Conservation (phyloP, 2,113 vertebrate genomes). For the Oreotrochilus melanogaster region DNA sequence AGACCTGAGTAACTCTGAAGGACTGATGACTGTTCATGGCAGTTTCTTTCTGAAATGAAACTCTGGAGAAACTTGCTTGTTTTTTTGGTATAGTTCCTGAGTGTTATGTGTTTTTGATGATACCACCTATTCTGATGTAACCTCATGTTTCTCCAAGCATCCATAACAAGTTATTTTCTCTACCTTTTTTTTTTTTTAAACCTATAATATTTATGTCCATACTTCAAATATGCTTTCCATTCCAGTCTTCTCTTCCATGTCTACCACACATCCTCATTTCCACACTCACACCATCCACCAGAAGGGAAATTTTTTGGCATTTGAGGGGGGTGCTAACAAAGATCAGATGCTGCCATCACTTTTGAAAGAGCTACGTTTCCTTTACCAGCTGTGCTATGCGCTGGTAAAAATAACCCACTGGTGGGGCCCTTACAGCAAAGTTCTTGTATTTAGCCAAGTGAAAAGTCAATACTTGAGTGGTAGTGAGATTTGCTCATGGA, state of each 20-base stretch:
- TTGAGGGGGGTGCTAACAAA: conserved; percentile 3
- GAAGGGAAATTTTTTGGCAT: neutral
- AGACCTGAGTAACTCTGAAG: neutral
- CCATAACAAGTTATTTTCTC: neutral
- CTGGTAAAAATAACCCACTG: accelerated
- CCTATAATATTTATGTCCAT: neutral
- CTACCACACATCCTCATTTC: neutral
- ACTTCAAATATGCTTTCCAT: neutral
- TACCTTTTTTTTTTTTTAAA: neutral
- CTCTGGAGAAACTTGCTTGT: neutral
- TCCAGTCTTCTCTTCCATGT: neutral
- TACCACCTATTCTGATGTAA: neutral
- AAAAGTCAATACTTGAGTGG: neutral
- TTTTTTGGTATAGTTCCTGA: neutral
- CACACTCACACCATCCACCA: conserved; percentile 10
- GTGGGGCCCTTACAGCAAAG: neutral
- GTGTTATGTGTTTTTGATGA: neutral
- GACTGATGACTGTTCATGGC: neutral
- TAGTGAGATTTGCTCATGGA: conserved; percentile 53
- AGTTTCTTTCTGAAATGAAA: neutral
- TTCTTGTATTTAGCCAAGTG: conserved; percentile 54
- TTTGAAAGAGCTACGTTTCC: neutral
- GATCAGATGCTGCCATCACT: conserved; percentile 46
- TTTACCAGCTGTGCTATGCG: neutral
- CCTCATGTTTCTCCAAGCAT: neutral